Evolutionary conservation across 2,113 vertebrate genomes (phyloP).

Genomic region (Etheostoma cragini): DNA sequence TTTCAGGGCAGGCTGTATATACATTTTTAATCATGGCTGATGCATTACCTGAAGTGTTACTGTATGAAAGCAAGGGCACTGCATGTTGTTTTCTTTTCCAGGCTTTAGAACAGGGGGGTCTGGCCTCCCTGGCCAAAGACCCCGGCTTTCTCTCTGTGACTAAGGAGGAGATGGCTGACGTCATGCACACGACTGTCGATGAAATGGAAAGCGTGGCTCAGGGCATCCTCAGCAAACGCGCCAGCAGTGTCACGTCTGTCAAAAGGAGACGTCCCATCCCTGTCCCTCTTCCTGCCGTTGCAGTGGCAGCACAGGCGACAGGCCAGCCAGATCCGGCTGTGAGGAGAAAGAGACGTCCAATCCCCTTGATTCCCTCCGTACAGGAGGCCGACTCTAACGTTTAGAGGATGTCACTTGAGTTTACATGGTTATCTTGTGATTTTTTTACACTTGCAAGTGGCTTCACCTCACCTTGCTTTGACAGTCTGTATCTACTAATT

Average conservation of each 20-base stretch:
- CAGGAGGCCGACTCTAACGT: conserved; percentile 58
- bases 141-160: conserved; percentile 80
- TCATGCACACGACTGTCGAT: conserved; percentile 80
- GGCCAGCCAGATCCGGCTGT: conserved; percentile 66
- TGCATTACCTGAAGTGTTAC: not conserved
- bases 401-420: conserved; percentile 45
- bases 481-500: conserved; percentile 26
- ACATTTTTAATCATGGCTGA: not conserved
- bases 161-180: conserved; percentile 85
- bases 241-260: conserved; percentile 36
- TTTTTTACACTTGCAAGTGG: conserved; percentile 43
- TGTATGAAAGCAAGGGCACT: not conserved
- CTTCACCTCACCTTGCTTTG: conserved; percentile 54
- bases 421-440: conserved; percentile 17
- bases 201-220: conserved; percentile 84
- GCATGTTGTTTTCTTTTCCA: conserved; percentile 58
- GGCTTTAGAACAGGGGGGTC: conserved; percentile 86
- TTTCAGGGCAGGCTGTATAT: not conserved
- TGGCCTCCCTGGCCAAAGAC: conserved; percentile 82
- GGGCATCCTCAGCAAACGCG: conserved; percentile 80
- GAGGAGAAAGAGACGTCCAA: conserved; percentile 76
- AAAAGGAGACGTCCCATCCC: conserved; percentile 77
- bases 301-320: conserved; percentile 12
- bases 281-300: conserved; percentile 36
- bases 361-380: conserved; percentile 65